These are phyloP conservation scores for Arenaria interpres DNA, from an alignment of 2,113 vertebrate species.

Conservation along the genomic window DNA sequence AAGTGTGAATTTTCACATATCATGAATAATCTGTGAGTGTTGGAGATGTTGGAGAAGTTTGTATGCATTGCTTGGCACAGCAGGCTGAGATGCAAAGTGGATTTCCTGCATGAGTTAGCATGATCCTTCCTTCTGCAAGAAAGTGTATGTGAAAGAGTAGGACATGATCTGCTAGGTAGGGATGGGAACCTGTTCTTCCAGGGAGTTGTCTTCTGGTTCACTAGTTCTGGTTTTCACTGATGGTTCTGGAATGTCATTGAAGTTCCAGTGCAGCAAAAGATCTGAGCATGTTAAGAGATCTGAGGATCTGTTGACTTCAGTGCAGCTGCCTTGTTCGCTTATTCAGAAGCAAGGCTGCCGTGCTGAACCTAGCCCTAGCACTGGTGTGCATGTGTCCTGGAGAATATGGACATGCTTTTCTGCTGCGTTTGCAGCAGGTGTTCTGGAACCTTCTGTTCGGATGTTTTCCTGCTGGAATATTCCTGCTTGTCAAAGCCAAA, in stretches of 20 bases:
- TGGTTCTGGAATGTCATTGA: background rate
- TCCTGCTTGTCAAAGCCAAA: background rate
- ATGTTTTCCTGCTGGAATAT: background rate
- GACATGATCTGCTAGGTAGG: background rate
- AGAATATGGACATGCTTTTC: background rate
- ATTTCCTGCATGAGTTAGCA: background rate
- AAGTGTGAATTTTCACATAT: background rate
- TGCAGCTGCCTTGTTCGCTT: background rate
- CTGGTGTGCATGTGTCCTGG: background rate
- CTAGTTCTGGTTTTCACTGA: background rate
- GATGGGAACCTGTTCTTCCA: background rate
- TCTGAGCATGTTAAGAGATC: fast-evolving
- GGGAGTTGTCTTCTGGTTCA: background rate
- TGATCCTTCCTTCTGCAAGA: background rate
- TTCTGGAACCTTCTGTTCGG: background rate
- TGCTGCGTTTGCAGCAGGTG: background rate
- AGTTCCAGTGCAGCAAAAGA: background rate
- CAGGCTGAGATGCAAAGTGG: background rate
- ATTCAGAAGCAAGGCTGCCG: background rate
- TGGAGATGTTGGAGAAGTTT: background rate
- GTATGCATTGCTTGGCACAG: background rate
- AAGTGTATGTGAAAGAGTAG: background rate
- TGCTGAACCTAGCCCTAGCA: background rate
- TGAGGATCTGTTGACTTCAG: background rate
- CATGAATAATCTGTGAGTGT: background rate